Conservation (phyloP, 2,113 vertebrate species). For the Xenopus borealis region DNA sequence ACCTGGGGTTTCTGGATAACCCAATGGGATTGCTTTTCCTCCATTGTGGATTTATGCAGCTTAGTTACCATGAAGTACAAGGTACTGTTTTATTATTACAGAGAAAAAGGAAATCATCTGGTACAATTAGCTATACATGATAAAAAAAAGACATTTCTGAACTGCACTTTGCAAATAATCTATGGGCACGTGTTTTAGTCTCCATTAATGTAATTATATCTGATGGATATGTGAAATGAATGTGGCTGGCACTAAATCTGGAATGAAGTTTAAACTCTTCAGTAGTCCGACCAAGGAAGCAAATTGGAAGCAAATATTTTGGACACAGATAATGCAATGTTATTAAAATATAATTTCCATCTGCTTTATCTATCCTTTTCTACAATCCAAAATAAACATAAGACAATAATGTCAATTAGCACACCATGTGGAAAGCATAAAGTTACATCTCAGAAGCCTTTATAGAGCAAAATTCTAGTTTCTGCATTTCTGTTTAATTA, state of each 20-base stretch:
- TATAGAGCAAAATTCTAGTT: slow-evolving; percentile 45
- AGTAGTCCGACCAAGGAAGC: slow-evolving; percentile 40
- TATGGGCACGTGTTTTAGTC: slow-evolving; percentile 39
- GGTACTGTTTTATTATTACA: no score
- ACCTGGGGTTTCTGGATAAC: no score
- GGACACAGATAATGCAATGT: slow-evolving; percentile 42
- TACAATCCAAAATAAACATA: slow-evolving; percentile 45
- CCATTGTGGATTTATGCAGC: no score
- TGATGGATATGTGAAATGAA: slow-evolving; percentile 43
- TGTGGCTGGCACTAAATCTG: slow-evolving; percentile 31
- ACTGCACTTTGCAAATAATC: slow-evolving; percentile 34
- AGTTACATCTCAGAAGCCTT: slow-evolving; percentile 43
- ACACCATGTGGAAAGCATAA: slow-evolving; percentile 45
- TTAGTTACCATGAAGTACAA: no score
- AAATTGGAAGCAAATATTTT: slow-evolving; percentile 43
- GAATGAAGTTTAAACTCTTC: slow-evolving; percentile 38
- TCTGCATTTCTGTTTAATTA: slow-evolving; percentile 59
- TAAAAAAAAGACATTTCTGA: no score
- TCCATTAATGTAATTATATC: slow-evolving; percentile 45
- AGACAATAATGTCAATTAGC: slow-evolving; percentile 33
- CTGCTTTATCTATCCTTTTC: slow-evolving; percentile 43
- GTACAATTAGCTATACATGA: no score
- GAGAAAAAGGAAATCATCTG: no score
- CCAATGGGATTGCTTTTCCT: no score
- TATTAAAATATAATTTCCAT: slow-evolving; percentile 49